A percentile compares a stretch with the other conserved stretches of the same genome.
phyloP scores from a whole-genome alignment of 2,113 vertebrate species.

The Datnioides undecimradiatus region DNA sequence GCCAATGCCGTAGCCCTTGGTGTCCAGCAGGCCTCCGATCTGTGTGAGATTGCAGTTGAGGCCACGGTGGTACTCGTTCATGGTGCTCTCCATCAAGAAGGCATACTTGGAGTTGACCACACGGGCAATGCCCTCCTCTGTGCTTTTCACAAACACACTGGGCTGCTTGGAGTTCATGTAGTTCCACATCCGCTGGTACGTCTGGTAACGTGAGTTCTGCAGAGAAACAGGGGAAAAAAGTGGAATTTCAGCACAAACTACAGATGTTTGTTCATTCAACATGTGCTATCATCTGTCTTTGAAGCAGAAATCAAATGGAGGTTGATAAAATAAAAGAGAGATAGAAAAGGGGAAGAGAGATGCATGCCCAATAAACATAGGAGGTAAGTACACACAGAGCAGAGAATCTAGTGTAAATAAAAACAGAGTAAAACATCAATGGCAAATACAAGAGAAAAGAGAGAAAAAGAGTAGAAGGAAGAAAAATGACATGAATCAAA shows the following conservation, averaged over 20 bases:
- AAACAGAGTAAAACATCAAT: slow-evolving; percentile 35
- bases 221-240: slow-evolving; percentile 7
- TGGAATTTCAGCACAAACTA: background rate
- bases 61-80: slow-evolving; percentile 94
- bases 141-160: slow-evolving; percentile 95
- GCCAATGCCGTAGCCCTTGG: slow-evolving; percentile 95
- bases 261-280: background rate
- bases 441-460: slow-evolving; percentile 18
- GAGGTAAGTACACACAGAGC: background rate
- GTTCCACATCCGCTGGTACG: slow-evolving; percentile 96
- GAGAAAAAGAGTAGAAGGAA: background rate
- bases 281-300: background rate
- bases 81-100: slow-evolving; percentile 94
- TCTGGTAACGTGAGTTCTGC: slow-evolving; percentile 93
- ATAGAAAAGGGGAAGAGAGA: background rate
- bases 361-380: slow-evolving; percentile 2
- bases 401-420: slow-evolving; percentile 42
- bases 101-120: slow-evolving; percentile 94
- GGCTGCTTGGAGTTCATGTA: slow-evolving; percentile 96
- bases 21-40: slow-evolving; percentile 93
- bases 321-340: background rate
- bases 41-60: slow-evolving; percentile 95
- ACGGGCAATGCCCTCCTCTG: slow-evolving; percentile 92
- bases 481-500: slow-evolving; percentile 31
- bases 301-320: slow-evolving; percentile 31